Conservation (phyloP, 2,113 vertebrate species). For the Pseudois nayaur region DNA sequence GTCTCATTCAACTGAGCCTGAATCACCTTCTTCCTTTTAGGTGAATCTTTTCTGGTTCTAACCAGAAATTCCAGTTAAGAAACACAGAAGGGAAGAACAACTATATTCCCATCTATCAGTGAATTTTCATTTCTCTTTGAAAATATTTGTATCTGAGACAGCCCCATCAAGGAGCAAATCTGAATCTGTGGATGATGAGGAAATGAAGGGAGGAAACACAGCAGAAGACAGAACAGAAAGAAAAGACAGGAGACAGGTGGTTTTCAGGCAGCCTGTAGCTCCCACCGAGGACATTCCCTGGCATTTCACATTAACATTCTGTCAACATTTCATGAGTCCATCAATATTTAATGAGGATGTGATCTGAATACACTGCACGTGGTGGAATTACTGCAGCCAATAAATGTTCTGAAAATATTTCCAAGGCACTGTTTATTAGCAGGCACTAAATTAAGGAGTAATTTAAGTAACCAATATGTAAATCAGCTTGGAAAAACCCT, state of each 20-base stretch:
- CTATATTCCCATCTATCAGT: neutral
- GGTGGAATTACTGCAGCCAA: slow-evolving; percentile 78
- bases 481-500: slow-evolving; percentile 66
- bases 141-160: neutral
- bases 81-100: neutral
- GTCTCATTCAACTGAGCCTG: neutral
- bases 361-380: slow-evolving; percentile 71
- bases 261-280: neutral
- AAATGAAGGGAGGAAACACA: neutral
- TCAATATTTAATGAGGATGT: slow-evolving; percentile 80
- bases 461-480: slow-evolving; percentile 81
- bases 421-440: slow-evolving; percentile 72
- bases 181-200: neutral
- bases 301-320: slow-evolving; percentile 69
- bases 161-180: neutral
- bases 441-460: slow-evolving; percentile 79
- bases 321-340: slow-evolving; percentile 81
- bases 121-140: neutral
- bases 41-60: neutral
- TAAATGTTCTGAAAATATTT: slow-evolving; percentile 76
- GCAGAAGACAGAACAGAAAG: neutral
- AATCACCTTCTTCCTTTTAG: neutral
- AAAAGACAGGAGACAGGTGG: slow-evolving; percentile 29
- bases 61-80: neutral
- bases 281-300: slow-evolving; percentile 53